Evolutionary conservation across 2,888 invertebrate genomes (phyloP).

Genomic region (Dromius quadrimaculatus): DNA sequence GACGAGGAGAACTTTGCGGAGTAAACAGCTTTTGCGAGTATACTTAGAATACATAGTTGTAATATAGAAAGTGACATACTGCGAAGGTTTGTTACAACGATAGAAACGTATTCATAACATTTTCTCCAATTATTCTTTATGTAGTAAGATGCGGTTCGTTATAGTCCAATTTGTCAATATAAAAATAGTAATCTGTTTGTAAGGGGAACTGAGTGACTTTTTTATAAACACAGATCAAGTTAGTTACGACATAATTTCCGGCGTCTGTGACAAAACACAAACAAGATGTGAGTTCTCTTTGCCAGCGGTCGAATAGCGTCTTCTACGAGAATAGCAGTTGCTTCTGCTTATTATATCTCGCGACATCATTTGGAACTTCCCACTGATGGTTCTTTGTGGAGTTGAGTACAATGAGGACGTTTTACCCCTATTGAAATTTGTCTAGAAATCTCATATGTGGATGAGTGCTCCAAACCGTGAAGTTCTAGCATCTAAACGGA

Average conservation of each 20-base stretch:
- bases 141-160: too few relatives aligned
- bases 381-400: background rate
- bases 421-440: slow-evolving; percentile 37
- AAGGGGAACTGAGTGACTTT: background rate
- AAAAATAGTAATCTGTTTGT: slow-evolving; percentile 1
- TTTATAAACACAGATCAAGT: slow-evolving; percentile 9
- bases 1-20: background rate
- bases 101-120: too few relatives aligned
- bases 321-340: background rate
- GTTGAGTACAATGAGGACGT: slow-evolving; percentile 19
- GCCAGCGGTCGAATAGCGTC: slow-evolving; percentile 21
- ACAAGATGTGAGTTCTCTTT: background rate
- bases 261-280: slow-evolving; percentile 27
- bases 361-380: slow-evolving; percentile 45
- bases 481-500: background rate
- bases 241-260: slow-evolving; percentile 15
- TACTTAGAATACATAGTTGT: too few relatives aligned
- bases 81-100: too few relatives aligned
- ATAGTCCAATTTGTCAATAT: slow-evolving; percentile 16
- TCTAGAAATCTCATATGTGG: slow-evolving; percentile 8
- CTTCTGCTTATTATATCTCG: slow-evolving; percentile 40
- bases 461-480: background rate
- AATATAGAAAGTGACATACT: too few relatives aligned
- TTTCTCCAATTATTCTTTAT: too few relatives aligned
- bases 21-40: too few relatives aligned